Evolutionary conservation across 2,888 invertebrate species (phyloP).

Genomic region (Amphiduros pacificus): DNA sequence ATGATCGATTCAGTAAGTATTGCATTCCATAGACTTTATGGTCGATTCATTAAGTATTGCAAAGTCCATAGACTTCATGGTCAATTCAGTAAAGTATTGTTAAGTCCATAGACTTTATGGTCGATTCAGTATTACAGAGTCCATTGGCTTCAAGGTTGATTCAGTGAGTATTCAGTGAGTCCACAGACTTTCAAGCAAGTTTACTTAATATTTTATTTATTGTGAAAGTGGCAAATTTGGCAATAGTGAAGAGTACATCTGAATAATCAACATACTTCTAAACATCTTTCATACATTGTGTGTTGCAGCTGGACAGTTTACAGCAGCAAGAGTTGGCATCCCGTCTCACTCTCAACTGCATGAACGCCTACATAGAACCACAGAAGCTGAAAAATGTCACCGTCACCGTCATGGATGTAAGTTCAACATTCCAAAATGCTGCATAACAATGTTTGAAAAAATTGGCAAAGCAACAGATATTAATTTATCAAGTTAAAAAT

Average conservation of each 20-base stretch:
- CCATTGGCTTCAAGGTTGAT: slow-evolving; percentile 89
- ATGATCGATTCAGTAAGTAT: slow-evolving; percentile 67
- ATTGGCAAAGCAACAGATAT: too few relatives aligned
- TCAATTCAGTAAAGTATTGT: slow-evolving; percentile 63
- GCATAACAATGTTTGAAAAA: too few relatives aligned
- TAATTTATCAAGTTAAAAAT: too few relatives aligned
- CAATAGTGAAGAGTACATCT: not conserved
- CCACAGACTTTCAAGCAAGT: too few relatives aligned
- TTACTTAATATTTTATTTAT: slow-evolving; percentile 18
- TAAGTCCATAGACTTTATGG: too few relatives aligned
- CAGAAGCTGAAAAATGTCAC: slow-evolving; percentile 70
- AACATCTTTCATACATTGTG: too few relatives aligned
- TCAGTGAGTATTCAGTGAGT: slow-evolving; percentile 23
- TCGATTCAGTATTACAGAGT: slow-evolving; percentile 81
- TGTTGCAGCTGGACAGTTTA: slow-evolving; percentile 75
- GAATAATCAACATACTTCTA: not conserved
- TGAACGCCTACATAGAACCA: slow-evolving; percentile 77
- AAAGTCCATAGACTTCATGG: slow-evolving; percentile 95
- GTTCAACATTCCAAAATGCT: slow-evolving; percentile 33
- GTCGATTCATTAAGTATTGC: too few relatives aligned
- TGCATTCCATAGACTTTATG: too few relatives aligned
- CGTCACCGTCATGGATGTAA: slow-evolving; percentile 81
- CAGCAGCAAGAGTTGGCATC: slow-evolving; percentile 83
- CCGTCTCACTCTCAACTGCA: slow-evolving; percentile 82
- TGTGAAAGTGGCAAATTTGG: not conserved